Evolutionary conservation across 2,797 vertebrate genomes (phyloP).

Genomic region (Sebastes aleutianus): DNA sequence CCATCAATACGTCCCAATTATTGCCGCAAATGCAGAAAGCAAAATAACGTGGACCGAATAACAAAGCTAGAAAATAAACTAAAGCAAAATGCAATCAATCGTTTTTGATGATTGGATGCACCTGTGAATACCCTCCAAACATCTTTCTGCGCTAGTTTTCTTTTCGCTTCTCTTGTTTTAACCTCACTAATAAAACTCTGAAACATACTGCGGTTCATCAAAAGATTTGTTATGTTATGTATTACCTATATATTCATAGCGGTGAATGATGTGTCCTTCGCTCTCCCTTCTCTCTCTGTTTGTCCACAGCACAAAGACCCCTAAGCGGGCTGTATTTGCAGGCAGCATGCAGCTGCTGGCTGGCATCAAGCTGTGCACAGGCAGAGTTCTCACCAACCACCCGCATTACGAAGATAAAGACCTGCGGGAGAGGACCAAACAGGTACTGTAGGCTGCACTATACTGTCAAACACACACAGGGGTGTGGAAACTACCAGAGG

Average conservation of each 20-base stretch:
- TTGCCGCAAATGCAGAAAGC: background rate
- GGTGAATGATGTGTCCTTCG: conserved; percentile 6
- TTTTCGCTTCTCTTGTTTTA: background rate
- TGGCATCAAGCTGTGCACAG: conserved; percentile 97
- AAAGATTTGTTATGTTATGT: background rate
- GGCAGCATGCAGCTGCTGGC: conserved; percentile 99
- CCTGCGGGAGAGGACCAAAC: conserved; percentile 92
- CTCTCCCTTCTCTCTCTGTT: conserved; percentile 16
- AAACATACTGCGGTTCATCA: background rate
- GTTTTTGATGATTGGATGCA: conserved; percentile 18
- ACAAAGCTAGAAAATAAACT: background rate
- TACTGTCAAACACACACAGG: background rate
- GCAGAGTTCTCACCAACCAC: conserved; percentile 94
- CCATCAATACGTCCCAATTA: conserved; percentile 31
- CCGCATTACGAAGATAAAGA: conserved; percentile 96
- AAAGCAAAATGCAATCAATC: conserved; percentile 35
- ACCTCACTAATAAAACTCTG: background rate
- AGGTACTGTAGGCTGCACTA: conserved; percentile 78
- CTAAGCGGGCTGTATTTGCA: conserved; percentile 91
- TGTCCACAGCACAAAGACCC: conserved; percentile 87
- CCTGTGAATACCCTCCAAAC: background rate
- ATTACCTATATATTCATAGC: background rate
- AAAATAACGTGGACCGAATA: conserved; percentile 7
- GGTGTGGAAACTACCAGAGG: background rate
- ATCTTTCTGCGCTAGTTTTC: background rate